These are phyloP conservation scores for Hemithea aestivaria DNA, from an alignment of 2,888 invertebrate genomes.

Conservation along the genomic window DNA sequence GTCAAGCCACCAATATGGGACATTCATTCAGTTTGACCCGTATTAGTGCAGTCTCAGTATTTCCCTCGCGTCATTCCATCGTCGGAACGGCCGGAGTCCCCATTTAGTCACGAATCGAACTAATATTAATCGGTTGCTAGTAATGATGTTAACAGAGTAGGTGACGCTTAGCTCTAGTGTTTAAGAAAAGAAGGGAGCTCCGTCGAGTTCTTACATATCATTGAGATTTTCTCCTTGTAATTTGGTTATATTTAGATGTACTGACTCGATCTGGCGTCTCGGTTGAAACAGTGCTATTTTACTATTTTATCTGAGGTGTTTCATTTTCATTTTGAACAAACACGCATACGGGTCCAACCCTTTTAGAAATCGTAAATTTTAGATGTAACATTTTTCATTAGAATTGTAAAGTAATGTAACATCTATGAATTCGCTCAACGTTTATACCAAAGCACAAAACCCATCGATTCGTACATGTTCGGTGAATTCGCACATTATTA, in stretches of 20 bases:
- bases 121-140: slow-evolving; percentile 53
- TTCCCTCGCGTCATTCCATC: slow-evolving; percentile 10
- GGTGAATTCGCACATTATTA: slow-evolving; percentile 52
- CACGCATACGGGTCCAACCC: slow-evolving; percentile 78
- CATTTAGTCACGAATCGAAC: slow-evolving; percentile 23
- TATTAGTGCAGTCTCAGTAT: too few relatives aligned
- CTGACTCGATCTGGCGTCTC: slow-evolving; percentile 49
- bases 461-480: slow-evolving; percentile 74
- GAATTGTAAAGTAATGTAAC: slow-evolving; percentile 69
- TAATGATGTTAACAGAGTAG: slow-evolving; percentile 65
- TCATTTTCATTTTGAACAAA: slow-evolving; percentile 62
- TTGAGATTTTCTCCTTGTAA: slow-evolving; percentile 76
- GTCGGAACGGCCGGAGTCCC: slow-evolving; percentile 18
- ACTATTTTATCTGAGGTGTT: slow-evolving; percentile 44
- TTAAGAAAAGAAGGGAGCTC: slow-evolving; percentile 69
- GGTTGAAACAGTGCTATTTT: slow-evolving; percentile 61
- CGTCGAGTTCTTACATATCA: slow-evolving; percentile 77
- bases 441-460: slow-evolving; percentile 79
- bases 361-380: slow-evolving; percentile 70
- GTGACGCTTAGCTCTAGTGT: slow-evolving; percentile 73
- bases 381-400: slow-evolving; percentile 75
- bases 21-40: too few relatives aligned
- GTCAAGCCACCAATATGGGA: too few relatives aligned
- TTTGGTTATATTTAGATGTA: slow-evolving; percentile 50
- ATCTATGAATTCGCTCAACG: slow-evolving; percentile 75